Conservation (phyloP, 2,888 invertebrate genomes). For the Agrypnus murinus region DNA sequence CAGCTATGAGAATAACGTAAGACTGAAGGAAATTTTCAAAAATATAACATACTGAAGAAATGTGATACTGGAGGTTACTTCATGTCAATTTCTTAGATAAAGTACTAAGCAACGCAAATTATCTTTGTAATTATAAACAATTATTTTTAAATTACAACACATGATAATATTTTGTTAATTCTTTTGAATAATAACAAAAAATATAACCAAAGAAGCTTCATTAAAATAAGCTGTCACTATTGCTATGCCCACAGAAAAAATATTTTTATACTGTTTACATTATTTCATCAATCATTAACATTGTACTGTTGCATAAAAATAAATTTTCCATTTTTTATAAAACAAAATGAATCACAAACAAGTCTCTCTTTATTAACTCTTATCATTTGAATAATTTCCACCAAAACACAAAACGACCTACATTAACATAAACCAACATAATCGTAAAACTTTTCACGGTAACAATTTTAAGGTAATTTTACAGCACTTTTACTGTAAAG, state of each 20-base stretch:
- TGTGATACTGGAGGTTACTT: slow-evolving; percentile 34
- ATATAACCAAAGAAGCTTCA: no score
- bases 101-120: slow-evolving; percentile 38
- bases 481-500: no score
- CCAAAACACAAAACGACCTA: no score
- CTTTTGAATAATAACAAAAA: no score
- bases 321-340: neutral
- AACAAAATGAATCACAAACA: no score
- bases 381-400: neutral
- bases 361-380: no score
- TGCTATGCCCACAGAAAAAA: slow-evolving; percentile 4
- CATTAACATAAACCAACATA: no score
- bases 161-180: no score
- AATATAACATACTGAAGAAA: slow-evolving; percentile 13
- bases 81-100: slow-evolving; percentile 41
- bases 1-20: neutral
- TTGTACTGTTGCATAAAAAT: neutral
- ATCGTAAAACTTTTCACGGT: no score
- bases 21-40: slow-evolving; percentile 36
- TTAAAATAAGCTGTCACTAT: slow-evolving; percentile 10
- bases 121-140: slow-evolving; percentile 3
- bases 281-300: no score
- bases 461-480: no score
- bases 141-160: slow-evolving; percentile 16
- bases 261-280: neutral